These are phyloP conservation scores for Heteromormyrus szaboi DNA, from an alignment of 2,797 vertebrate species.

Conservation along the genomic window DNA sequence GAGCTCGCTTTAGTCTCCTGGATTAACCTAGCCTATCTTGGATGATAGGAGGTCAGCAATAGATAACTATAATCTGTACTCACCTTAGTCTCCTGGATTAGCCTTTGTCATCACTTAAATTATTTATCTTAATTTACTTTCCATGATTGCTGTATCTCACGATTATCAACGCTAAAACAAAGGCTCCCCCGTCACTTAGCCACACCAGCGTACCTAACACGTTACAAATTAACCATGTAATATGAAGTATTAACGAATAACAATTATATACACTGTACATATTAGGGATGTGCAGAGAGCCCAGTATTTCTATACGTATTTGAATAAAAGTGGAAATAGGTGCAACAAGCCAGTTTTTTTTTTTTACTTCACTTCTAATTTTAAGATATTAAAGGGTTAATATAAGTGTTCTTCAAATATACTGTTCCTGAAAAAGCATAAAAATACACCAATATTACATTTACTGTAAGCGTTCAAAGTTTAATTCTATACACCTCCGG, in stretches of 20 bases:
- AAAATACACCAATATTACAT: too few species aligned
- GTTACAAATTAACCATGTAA: neutral
- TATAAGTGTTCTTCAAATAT: neutral
- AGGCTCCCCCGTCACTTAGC: neutral
- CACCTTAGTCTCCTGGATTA: too few species aligned
- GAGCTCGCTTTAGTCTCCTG: too few species aligned
- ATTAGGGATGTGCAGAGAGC: neutral
- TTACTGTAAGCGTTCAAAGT: neutral
- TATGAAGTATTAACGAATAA: neutral
- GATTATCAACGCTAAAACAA: neutral
- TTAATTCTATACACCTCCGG: neutral
- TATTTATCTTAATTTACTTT: neutral
- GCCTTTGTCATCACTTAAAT: neutral
- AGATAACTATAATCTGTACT: too few species aligned
- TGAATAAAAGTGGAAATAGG: neutral
- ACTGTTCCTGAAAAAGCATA: neutral
- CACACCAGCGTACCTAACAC: neutral
- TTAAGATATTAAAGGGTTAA: neutral
- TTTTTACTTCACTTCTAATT: neutral
- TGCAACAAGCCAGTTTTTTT: neutral
- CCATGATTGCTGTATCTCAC: neutral
- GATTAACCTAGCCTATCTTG: too few species aligned
- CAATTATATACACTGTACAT: neutral
- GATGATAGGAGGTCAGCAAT: too few species aligned
- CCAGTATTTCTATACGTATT: neutral